Base-by-base conservation (phyloP, 2,888 invertebrate species). In the Heliconius erato region DNA sequence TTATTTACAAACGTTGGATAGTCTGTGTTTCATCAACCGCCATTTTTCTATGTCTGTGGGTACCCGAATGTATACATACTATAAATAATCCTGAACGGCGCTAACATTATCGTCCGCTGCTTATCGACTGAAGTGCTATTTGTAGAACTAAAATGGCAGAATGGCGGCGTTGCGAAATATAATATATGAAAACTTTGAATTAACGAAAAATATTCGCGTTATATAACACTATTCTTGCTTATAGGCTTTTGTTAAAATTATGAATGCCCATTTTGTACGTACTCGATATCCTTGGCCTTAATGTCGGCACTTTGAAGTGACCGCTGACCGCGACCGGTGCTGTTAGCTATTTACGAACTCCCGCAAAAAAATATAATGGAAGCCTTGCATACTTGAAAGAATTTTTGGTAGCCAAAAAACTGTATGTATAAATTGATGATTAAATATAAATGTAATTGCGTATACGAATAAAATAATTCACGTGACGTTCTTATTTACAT, bases 161-260 rank as follows among this genome's bases (percentile, higher is more conserved):
- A 54, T 83, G 68, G 83, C 54, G 80, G 82, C 59, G 83, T 85
- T 81, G 76, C 65, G 80, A 79, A 84, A 84, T 49, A 79, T 83
- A 77, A n/a, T n/a, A n/a, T n/a, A n/a, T 44, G 67, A 80, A 76
- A 79, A 80, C 74, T 74, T 82, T 82, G 81, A 76, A 74, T 79
- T 74, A 80, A 84, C 83, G 76, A 81, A 80, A 81, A 81, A 68
- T 63, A 87, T 88, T 88, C 87, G 88, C 91, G 92, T 94, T 93
- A 93, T 91, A 89, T 92, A 92, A 93, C 90, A 89, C 86, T 91
- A 89, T 91, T 90, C 49, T 78, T 90, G 90, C 91, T 89, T 91
- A 90, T 91, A 91, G 89, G 89, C 91, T 94, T 94, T 93, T 94
- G 92, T 92, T 92, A 91, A 92, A 90, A 91, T 92, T 92, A 93